These are phyloP conservation scores for Drosophila sproati DNA, from an alignment of 1,140 invertebrate genomes.

Conservation along the genomic window DNA sequence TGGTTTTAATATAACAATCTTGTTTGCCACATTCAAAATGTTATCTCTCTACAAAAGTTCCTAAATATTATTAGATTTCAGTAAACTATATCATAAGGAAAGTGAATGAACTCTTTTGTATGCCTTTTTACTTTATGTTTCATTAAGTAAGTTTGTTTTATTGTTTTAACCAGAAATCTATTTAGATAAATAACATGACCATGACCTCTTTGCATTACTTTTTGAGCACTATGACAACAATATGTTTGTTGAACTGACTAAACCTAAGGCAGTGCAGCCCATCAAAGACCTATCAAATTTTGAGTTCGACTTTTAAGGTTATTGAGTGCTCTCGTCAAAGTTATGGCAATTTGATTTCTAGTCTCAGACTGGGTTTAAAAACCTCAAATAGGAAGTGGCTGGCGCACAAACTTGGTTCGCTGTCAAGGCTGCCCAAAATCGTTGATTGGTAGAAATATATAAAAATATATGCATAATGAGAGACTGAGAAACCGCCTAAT, in stretches of 20 bases:
- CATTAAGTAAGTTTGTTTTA: neutral
- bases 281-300: conserved; percentile 19
- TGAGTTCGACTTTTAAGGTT: conserved; percentile 17
- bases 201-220: conserved; percentile 21
- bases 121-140: neutral
- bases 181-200: conserved; percentile 6
- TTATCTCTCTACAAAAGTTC: too few relatives aligned
- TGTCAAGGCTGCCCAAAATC: conserved; percentile 21
- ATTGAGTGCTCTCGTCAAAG: conserved; percentile 22
- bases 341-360: conserved; percentile 23
- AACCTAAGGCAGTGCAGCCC: neutral
- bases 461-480: conserved; percentile 5
- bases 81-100: too few relatives aligned
- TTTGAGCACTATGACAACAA: conserved; percentile 10
- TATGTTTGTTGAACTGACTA: conserved; percentile 1
- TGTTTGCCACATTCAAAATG: too few relatives aligned
- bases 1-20: too few relatives aligned
- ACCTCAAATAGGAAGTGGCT: conserved; percentile 48
- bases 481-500: neutral
- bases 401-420: conserved; percentile 17
- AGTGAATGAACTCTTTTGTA: too few relatives aligned
- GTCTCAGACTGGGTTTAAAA: conserved; percentile 36
- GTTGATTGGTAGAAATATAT: neutral
- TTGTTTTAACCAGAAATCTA: too few relatives aligned
- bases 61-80: too few relatives aligned